Evolutionary conservation across 2,113 vertebrate genomes (phyloP).

Genomic region (Nycticorax nycticorax): DNA sequence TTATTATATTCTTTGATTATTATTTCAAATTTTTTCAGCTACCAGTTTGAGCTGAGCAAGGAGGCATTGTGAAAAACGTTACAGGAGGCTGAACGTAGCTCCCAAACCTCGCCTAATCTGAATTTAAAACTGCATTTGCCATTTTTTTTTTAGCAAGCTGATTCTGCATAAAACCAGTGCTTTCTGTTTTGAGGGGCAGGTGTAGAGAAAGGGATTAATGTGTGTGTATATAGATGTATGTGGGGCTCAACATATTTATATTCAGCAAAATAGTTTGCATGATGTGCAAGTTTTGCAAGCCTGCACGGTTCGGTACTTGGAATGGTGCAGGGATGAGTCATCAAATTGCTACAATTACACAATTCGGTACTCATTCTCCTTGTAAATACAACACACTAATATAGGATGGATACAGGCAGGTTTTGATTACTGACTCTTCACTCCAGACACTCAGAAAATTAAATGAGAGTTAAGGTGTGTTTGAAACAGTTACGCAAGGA

Average conservation of each 20-base stretch:
- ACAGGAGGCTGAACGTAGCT: not conserved
- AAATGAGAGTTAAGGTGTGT: not conserved
- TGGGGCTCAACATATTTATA: not conserved
- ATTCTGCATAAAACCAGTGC: not conserved
- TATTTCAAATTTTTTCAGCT: not conserved
- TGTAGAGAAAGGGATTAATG: not conserved
- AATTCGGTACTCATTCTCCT: not conserved
- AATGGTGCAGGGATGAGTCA: conserved; percentile 39
- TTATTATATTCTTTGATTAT: not conserved
- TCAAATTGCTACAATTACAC: not conserved
- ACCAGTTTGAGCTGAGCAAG: not conserved
- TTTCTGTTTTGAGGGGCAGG: not conserved
- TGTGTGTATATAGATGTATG: not conserved
- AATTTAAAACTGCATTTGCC: not conserved
- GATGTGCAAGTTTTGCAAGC: not conserved
- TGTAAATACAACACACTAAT: not conserved
- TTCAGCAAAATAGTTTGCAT: not conserved
- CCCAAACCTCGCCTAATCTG: not conserved
- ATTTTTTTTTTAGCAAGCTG: not conserved
- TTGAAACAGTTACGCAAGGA: not conserved
- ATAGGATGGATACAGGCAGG: not conserved
- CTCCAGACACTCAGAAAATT: not conserved
- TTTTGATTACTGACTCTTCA: not conserved
- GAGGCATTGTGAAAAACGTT: not conserved
- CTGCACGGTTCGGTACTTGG: not conserved